Evolutionary conservation across 2,888 invertebrate genomes (phyloP).

Genomic region (Pristionchus mayeri): DNA sequence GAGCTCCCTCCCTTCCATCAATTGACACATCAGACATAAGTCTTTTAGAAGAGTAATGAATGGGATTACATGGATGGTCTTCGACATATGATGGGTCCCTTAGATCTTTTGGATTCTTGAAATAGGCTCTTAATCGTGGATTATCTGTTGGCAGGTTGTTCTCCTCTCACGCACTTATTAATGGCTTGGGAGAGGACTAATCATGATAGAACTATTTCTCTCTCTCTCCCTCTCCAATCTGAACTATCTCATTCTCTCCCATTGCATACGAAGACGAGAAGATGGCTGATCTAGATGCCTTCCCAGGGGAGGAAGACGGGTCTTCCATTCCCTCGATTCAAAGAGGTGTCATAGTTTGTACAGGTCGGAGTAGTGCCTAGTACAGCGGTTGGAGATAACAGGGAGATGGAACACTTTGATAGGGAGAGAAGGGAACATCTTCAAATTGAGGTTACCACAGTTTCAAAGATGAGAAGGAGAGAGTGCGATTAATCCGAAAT

Average conservation of each 20-base stretch:
- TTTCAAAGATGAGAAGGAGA: conserved; percentile 5
- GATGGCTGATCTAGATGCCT: not conserved
- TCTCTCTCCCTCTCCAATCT: not conserved
- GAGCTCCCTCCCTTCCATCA: not conserved
- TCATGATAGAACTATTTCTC: too few relatives aligned
- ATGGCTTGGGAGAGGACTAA: not conserved
- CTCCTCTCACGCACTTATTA: not conserved
- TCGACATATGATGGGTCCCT: not conserved
- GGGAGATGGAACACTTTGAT: not conserved
- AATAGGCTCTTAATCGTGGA: not conserved
- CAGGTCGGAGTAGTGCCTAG: conserved; percentile 29
- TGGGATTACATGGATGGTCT: conserved; percentile 28
- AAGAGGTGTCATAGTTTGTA: conserved; percentile 10
- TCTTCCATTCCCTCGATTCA: not conserved
- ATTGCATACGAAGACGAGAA: not conserved
- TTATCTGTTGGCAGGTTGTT: conserved; percentile 26
- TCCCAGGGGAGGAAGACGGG: not conserved
- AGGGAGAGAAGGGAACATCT: too few relatives aligned
- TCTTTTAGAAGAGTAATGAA: not conserved
- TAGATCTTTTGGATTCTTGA: not conserved
- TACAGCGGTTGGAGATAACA: conserved; percentile 9
- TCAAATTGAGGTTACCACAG: conserved; percentile 20
- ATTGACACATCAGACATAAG: not conserved
- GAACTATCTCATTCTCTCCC: not conserved
- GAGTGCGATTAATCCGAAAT: not conserved